Percentiles rank a stretch among this genome's conserved stretches.
phyloP scores from a whole-genome alignment of 2,888 invertebrate genomes.

The Carcina quercana region DNA sequence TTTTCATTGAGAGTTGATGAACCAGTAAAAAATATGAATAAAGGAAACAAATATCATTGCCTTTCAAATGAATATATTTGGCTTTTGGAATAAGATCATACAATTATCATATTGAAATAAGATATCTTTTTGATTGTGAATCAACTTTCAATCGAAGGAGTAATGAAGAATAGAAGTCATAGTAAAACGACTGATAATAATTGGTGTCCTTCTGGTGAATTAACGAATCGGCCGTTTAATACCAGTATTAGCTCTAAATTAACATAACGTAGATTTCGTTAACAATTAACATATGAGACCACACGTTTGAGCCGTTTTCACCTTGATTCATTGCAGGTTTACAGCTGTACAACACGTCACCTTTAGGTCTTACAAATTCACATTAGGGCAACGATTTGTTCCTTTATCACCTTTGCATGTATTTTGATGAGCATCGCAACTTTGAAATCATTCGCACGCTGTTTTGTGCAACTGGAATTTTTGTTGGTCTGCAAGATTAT shows the following conservation, averaged over 20 bases:
- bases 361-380: conserved; percentile 25
- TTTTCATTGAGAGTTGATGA: too few relatives aligned
- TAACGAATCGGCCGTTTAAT: conserved; percentile 55
- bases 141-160: too few relatives aligned
- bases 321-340: conserved; percentile 56
- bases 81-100: too few relatives aligned
- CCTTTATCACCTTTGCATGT: conserved; percentile 24
- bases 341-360: conserved; percentile 40
- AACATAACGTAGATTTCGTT: conserved; percentile 60
- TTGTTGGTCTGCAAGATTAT: conserved; percentile 32
- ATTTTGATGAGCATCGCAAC: conserved; percentile 23
- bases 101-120: too few relatives aligned
- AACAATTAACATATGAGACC: conserved; percentile 73
- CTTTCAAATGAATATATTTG: too few relatives aligned
- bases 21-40: too few relatives aligned
- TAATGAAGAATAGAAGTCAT: too few relatives aligned
- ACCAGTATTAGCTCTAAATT: conserved; percentile 56
- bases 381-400: conserved; percentile 10
- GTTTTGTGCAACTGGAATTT: conserved; percentile 37
- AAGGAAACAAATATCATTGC: too few relatives aligned
- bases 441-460: conserved; percentile 45
- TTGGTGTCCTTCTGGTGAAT: conserved; percentile 62
- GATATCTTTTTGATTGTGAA: too few relatives aligned
- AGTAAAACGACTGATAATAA: too few relatives aligned
- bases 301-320: conserved; percentile 62